phyloP scores from a whole-genome alignment of 2,797 vertebrate genomes.

The Hydrolagus colliei region DNA sequence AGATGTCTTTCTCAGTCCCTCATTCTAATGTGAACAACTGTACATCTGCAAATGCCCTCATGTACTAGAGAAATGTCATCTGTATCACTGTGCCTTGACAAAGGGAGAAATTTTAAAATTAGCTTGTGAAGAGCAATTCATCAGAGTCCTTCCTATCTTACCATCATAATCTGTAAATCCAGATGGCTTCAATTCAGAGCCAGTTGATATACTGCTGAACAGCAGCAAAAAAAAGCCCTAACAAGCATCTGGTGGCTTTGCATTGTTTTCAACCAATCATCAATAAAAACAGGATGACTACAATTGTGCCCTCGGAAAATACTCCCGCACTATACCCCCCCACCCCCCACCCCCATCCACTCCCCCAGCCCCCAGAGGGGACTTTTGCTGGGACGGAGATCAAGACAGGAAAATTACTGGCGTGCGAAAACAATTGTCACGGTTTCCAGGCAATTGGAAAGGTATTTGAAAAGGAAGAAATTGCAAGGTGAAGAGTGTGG shows the following conservation, averaged over 20 bases:
- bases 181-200: not conserved
- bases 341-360: no score
- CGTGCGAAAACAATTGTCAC: no score
- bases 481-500: no score
- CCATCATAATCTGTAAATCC: not conserved
- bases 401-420: not conserved
- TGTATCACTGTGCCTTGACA: no score
- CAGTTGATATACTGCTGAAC: not conserved
- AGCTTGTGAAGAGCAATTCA: not conserved
- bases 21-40: not conserved
- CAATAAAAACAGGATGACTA: not conserved
- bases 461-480: no score
- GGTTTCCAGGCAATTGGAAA: no score
- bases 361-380: no score
- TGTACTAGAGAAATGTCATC: not conserved
- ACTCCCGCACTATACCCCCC: no score
- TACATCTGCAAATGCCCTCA: not conserved
- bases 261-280: not conserved
- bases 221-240: not conserved
- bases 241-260: not conserved
- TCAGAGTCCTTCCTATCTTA: not conserved
- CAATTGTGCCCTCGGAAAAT: not conserved
- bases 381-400: no score
- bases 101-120: not conserved
- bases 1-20: not conserved